Conservation (phyloP, 2,113 vertebrate genomes). For the Poeciliopsis turrubarensis region DNA sequence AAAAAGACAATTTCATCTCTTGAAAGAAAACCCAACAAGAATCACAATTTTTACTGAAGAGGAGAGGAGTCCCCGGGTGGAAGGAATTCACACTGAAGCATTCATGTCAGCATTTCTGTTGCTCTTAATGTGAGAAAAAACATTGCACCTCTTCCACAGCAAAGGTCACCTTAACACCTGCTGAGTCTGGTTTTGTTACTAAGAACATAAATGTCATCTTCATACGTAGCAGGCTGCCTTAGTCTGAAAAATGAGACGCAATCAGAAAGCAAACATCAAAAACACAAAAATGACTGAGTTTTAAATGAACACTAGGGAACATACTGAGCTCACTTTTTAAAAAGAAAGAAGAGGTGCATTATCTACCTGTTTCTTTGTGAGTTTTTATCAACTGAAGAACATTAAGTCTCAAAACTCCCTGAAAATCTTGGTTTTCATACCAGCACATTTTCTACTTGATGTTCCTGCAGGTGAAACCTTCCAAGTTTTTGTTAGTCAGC, state of each 20-base stretch:
- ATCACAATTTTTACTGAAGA: slow-evolving; percentile 38
- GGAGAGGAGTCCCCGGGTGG: slow-evolving; percentile 19
- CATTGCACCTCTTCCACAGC: slow-evolving; percentile 46
- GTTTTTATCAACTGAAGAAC: not conserved
- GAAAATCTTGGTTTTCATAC: too few species aligned
- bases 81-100: slow-evolving; percentile 38
- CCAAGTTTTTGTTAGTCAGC: not conserved
- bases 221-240: slow-evolving; percentile 41
- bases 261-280: slow-evolving; percentile 12
- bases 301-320: not conserved
- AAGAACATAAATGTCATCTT: slow-evolving; percentile 63
- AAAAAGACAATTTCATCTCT: not conserved
- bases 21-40: slow-evolving; percentile 14
- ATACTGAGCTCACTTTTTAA: not conserved
- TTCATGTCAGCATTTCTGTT: slow-evolving; percentile 54
- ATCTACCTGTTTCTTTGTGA: not conserved
- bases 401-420: not conserved
- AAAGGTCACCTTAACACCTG: slow-evolving; percentile 68
- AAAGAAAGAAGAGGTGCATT: not conserved
- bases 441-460: not conserved
- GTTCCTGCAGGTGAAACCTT: not conserved
- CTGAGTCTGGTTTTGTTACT: slow-evolving; percentile 62
- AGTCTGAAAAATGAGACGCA: slow-evolving; percentile 49
- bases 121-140: slow-evolving; percentile 36
- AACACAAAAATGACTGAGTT: not conserved